These are phyloP conservation scores for Coturnix japonica DNA, from an alignment of 2,113 vertebrate species.

Conservation along the genomic window DNA sequence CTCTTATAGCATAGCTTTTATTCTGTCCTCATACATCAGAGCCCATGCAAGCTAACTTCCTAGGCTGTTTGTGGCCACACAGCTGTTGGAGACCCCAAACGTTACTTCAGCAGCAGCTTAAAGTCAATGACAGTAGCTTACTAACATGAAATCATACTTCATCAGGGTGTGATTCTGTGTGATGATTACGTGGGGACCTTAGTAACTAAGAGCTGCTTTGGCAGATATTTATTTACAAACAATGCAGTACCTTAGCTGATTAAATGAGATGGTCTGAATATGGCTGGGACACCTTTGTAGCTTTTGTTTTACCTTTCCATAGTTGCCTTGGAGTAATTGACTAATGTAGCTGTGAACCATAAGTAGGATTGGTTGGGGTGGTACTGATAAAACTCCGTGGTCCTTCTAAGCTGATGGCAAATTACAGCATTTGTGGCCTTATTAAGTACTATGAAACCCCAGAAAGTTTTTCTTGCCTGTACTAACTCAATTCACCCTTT, in stretches of 20 bases:
- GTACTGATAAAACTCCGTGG: background rate
- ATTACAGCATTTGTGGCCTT: background rate
- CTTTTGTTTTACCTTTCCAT: background rate
- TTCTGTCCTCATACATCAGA: background rate
- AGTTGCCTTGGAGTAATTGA: background rate
- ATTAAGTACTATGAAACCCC: background rate
- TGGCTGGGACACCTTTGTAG: background rate
- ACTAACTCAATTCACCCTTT: background rate
- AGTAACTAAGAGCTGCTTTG: background rate
- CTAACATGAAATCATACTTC: background rate
- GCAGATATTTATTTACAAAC: background rate
- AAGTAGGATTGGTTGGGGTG: background rate
- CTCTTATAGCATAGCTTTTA: background rate
- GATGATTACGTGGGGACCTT: background rate
- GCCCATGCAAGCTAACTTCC: background rate
- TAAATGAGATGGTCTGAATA: background rate
- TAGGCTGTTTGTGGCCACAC: rapidly evolving
- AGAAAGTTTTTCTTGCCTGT: background rate
- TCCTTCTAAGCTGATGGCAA: background rate
- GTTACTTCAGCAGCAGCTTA: background rate
- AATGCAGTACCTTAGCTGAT: background rate
- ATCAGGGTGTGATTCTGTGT: background rate
- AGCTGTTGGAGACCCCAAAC: background rate
- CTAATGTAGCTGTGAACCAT: background rate
- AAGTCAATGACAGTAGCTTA: background rate